These are phyloP conservation scores for Melanostoma scalare DNA, from an alignment of 2,888 invertebrate species.

Conservation along the genomic window DNA sequence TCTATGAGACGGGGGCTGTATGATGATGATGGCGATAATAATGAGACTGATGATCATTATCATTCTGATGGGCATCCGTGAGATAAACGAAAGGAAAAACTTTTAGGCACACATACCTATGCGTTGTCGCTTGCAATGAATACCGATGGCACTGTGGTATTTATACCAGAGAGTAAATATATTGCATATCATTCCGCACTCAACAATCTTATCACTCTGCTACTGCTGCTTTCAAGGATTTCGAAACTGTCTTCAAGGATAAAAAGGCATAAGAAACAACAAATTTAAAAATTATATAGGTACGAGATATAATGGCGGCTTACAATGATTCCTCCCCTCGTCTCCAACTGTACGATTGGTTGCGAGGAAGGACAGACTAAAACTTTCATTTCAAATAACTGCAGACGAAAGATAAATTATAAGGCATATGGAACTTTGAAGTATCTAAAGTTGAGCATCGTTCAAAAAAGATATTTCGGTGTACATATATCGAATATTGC, in stretches of 20 bases:
- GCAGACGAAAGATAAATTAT: conserved; percentile 55
- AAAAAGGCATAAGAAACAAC: not conserved
- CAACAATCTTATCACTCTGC: conserved; percentile 7
- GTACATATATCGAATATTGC: conserved; percentile 52
- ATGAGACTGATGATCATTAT: conserved; percentile 50
- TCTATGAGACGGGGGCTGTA: conserved; percentile 18
- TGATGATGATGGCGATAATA: conserved; percentile 18
- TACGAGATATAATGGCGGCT: not conserved
- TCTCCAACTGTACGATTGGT: not conserved
- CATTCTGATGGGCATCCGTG: conserved; percentile 60
- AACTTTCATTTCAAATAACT: conserved; percentile 27
- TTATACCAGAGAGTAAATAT: conserved; percentile 9
- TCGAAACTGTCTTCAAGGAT: conserved; percentile 18
- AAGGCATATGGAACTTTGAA: conserved; percentile 55
- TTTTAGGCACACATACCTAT: conserved; percentile 41
- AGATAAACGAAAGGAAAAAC: conserved; percentile 65
- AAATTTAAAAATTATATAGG: conserved; percentile 8
- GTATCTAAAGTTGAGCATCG: conserved; percentile 34
- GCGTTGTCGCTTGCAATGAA: conserved; percentile 51
- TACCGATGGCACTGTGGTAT: conserved; percentile 42
- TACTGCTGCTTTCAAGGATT: conserved; percentile 25
- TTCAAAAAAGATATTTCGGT: conserved; percentile 39
- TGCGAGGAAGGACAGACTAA: conserved; percentile 1
- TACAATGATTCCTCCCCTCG: conserved; percentile 6
- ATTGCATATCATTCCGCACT: conserved; percentile 28